phyloP scores from a whole-genome alignment of 2,888 invertebrate genomes.

The Cantharis nigra region DNA sequence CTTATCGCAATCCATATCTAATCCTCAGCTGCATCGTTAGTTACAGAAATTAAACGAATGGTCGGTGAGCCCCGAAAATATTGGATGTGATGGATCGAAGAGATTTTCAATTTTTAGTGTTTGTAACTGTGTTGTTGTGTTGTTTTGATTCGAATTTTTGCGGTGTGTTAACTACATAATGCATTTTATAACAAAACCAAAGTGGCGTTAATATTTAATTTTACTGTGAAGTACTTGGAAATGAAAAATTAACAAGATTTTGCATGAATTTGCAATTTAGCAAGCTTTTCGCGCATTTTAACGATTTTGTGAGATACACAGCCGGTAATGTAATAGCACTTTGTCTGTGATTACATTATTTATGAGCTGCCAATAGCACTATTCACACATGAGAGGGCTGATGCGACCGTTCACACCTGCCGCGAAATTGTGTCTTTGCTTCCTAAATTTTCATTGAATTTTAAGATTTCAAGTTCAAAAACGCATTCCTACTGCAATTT shows the following conservation, averaged over 20 bases:
- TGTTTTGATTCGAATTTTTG: slow-evolving; percentile 1
- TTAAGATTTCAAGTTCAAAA: slow-evolving; percentile 17
- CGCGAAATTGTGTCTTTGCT: slow-evolving; percentile 31
- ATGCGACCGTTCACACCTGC: slow-evolving; percentile 49
- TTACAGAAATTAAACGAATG: slow-evolving; percentile 43
- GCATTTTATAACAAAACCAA: slow-evolving; percentile 14
- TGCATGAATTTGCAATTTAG: slow-evolving; percentile 37
- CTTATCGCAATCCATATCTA: slow-evolving; percentile 45
- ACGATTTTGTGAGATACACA: slow-evolving; percentile 30
- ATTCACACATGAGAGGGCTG: slow-evolving; percentile 47
- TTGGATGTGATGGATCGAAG: slow-evolving; percentile 31
- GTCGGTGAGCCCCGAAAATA: slow-evolving; percentile 9
- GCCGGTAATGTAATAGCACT: slow-evolving; percentile 50
- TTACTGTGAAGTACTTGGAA: slow-evolving; percentile 33
- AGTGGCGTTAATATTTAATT: slow-evolving; percentile 30
- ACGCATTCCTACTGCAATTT: background rate
- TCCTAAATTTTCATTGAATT: slow-evolving; percentile 15
- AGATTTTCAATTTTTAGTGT: slow-evolving; percentile 8
- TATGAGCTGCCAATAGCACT: slow-evolving; percentile 51
- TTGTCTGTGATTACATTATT: slow-evolving; percentile 52
- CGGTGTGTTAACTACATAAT: background rate
- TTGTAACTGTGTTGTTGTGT: background rate
- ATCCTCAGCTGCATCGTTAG: slow-evolving; percentile 44
- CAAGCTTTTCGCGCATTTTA: slow-evolving; percentile 34
- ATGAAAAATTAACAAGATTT: slow-evolving; percentile 41